Percentiles rank a stretch among this genome's conserved stretches.
Evolutionary conservation across 2,113 vertebrate genomes (phyloP).

Genomic region (Nyctereutes procyonoides): DNA sequence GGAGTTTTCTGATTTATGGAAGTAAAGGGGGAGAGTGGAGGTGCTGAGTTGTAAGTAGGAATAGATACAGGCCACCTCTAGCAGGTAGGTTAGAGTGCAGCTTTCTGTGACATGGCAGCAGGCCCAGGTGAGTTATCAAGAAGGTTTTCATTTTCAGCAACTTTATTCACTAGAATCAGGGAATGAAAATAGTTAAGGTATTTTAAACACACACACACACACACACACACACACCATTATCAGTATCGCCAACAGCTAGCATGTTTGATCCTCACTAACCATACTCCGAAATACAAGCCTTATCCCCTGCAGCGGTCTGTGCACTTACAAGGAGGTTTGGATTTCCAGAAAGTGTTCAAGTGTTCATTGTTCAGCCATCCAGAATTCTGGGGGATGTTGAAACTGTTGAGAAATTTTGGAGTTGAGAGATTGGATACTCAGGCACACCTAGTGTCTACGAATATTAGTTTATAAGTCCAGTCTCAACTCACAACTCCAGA

Average conservation of each 20-base stretch:
- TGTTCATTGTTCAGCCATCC: not conserved
- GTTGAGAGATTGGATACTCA: not conserved
- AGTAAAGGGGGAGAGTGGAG: not conserved
- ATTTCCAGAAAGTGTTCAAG: not conserved
- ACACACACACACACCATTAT: not conserved
- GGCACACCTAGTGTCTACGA: not conserved
- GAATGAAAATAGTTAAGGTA: not conserved
- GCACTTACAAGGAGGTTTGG: not conserved
- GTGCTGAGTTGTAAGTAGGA: not conserved
- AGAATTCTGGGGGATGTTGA: not conserved
- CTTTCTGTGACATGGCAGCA: not conserved
- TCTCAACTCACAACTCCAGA: not conserved
- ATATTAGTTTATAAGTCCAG: not conserved
- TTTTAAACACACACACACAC: not conserved
- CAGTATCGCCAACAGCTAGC: not conserved
- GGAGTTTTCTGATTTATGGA: slow-evolving; percentile 18
- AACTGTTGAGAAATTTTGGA: not conserved
- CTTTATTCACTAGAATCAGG: not conserved
- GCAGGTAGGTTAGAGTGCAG: not conserved
- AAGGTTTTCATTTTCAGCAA: not conserved
- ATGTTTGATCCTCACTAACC: not conserved
- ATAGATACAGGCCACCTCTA: not conserved
- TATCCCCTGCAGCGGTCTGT: not conserved
- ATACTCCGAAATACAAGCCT: not conserved
- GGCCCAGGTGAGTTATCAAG: not conserved